Evolutionary conservation across 2,113 vertebrate genomes (phyloP).

Genomic region (Columba janthina): DNA sequence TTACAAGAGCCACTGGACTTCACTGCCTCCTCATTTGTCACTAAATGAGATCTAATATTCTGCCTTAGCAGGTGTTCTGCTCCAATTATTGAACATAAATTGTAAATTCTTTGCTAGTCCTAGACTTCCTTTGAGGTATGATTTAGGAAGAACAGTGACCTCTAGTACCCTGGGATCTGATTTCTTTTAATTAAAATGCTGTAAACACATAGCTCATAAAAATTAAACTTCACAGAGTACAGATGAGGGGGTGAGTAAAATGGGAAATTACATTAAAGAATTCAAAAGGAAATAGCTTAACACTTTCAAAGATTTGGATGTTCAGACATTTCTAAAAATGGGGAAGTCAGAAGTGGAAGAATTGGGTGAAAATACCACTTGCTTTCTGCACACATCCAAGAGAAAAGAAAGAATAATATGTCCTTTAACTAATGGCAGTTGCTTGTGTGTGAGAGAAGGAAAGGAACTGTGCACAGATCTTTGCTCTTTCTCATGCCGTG

Average conservation of each 20-base stretch:
- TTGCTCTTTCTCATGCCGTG: not conserved
- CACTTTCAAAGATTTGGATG: not conserved
- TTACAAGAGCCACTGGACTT: slow-evolving; percentile 27
- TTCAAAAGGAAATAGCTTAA: not conserved
- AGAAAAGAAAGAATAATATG: not conserved
- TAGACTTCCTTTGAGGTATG: slow-evolving; percentile 4
- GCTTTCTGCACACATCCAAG: not conserved
- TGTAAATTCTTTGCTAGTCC: slow-evolving; percentile 40
- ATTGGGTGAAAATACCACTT: not conserved
- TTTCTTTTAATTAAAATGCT: not conserved
- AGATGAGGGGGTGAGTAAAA: not conserved
- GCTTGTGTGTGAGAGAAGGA: not conserved
- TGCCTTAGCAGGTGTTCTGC: slow-evolving; percentile 8
- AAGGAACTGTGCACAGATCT: not conserved
- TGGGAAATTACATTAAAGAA: not conserved
- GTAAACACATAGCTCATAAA: not conserved
- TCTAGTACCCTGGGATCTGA: not conserved
- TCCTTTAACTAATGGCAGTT: not conserved
- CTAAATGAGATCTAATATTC: slow-evolving; percentile 49
- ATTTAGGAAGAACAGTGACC: slow-evolving; percentile 14
- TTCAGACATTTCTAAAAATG: not conserved
- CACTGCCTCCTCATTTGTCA: not conserved
- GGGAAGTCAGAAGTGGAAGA: not conserved
- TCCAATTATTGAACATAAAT: slow-evolving; percentile 50
- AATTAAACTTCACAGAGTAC: rapidly evolving